Conservation (phyloP, 2,888 invertebrate genomes). For the Watsonalla binaria region DNA sequence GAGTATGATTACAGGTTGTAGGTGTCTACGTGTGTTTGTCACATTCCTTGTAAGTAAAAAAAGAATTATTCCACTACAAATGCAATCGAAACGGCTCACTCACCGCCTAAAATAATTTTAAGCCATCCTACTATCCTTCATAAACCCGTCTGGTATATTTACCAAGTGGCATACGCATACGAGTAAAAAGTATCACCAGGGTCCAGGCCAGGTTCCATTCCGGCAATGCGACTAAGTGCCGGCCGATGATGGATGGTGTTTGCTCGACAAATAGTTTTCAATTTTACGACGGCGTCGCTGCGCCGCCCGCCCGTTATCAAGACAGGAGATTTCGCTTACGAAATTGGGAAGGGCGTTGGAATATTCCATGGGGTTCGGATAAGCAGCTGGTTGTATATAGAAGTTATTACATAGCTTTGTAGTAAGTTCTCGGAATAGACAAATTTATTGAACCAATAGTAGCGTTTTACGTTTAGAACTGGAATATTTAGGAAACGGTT, state of each 20-base stretch:
- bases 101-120: neutral
- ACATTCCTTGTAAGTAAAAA: too few species aligned
- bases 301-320: constrained; percentile 7
- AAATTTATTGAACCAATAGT: too few species aligned
- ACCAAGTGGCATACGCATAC: neutral
- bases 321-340: constrained; percentile 21
- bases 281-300: constrained; percentile 49
- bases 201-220: constrained; percentile 25
- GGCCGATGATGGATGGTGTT: constrained; percentile 69
- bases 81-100: neutral
- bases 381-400: too few species aligned
- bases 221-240: constrained; percentile 66
- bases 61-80: neutral
- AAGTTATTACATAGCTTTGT: too few species aligned
- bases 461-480: too few species aligned
- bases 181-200: constrained; percentile 7
- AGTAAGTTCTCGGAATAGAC: too few species aligned
- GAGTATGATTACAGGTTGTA: too few species aligned
- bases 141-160: neutral
- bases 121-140: neutral
- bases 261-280: constrained; percentile 72
- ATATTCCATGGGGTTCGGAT: neutral
- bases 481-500: too few species aligned
- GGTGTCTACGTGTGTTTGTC: too few species aligned
- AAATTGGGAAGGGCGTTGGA: constrained; percentile 14